Evolutionary conservation across 2,113 vertebrate species (phyloP).

Genomic region (Hydrolagus affinis): DNA sequence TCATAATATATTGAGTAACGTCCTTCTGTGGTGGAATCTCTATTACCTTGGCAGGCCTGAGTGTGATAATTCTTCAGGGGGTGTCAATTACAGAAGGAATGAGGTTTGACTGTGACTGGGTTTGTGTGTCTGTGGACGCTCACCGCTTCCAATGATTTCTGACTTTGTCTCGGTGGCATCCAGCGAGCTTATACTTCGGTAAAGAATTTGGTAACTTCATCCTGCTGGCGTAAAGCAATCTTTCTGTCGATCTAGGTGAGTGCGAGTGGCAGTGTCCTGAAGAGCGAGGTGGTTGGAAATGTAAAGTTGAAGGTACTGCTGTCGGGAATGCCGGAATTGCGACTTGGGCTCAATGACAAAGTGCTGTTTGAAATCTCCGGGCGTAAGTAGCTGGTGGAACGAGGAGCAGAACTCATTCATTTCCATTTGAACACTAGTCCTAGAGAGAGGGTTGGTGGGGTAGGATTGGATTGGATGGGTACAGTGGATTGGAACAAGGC

Average conservation of each 20-base stretch:
- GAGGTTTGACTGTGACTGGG: not conserved
- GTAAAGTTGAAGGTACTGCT: conserved; percentile 81
- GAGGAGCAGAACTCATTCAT: not conserved
- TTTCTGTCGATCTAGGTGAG: conserved; percentile 58
- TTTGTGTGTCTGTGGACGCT: not conserved
- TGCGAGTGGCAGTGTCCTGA: conserved; percentile 69
- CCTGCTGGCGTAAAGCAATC: too few relatives aligned
- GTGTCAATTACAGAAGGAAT: too few relatives aligned
- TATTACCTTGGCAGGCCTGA: too few relatives aligned
- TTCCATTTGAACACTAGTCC: not conserved
- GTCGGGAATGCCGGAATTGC: conserved; percentile 83
- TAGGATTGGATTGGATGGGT: not conserved
- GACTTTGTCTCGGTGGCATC: not conserved
- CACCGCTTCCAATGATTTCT: not conserved
- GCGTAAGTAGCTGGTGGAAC: conserved; percentile 57
- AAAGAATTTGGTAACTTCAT: not conserved
- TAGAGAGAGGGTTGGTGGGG: not conserved
- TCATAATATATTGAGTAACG: too few relatives aligned
- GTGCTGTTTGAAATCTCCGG: conserved; percentile 85
- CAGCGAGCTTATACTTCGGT: not conserved
- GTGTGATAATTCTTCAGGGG: too few relatives aligned
- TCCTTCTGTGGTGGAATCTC: too few relatives aligned
- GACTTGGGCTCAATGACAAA: conserved; percentile 82
- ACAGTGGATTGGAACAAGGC: not conserved
- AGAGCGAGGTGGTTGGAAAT: conserved; percentile 77